These are phyloP conservation scores for Drosophila prolongata DNA, from an alignment of 2,888 invertebrate species.

Conservation along the genomic window DNA sequence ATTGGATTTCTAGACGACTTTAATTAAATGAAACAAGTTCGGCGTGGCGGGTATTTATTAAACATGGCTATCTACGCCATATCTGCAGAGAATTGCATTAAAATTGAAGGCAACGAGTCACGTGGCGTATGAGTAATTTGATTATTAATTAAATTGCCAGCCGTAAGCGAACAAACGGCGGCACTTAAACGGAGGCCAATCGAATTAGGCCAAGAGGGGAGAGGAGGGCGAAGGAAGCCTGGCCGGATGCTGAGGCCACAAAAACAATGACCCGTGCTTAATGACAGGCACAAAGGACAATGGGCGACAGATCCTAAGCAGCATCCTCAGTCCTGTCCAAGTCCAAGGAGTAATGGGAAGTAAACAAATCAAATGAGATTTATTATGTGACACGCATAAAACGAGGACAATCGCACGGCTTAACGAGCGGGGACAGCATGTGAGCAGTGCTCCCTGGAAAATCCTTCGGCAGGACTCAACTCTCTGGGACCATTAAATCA, in stretches of 20 bases:
- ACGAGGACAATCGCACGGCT: constrained; percentile 57
- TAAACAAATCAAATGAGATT: constrained; percentile 79
- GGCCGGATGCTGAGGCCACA: constrained; percentile 33
- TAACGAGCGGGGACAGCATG: constrained; percentile 25
- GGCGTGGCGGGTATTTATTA: constrained; percentile 19
- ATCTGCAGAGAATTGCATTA: constrained; percentile 7
- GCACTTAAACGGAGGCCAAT: constrained; percentile 73
- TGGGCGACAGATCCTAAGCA: constrained; percentile 15
- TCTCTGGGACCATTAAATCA: constrained; percentile 68
- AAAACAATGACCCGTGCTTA: constrained; percentile 60
- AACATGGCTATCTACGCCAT: constrained; percentile 4
- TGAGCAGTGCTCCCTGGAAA: constrained; percentile 25
- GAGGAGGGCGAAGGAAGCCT: neutral
- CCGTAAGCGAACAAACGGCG: constrained; percentile 21
- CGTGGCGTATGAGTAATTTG: constrained; percentile 77
- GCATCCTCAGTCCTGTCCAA: constrained; percentile 16
- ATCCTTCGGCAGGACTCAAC: constrained; percentile 10
- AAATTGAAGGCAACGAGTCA: constrained; percentile 46
- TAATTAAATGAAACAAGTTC: constrained; percentile 66
- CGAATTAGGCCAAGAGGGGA: constrained; percentile 56
- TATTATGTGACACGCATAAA: constrained; percentile 79
- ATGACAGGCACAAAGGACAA: constrained; percentile 44
- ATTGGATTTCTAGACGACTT: constrained; percentile 22
- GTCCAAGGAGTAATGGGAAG: constrained; percentile 59
- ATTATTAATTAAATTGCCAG: constrained; percentile 74